Base-by-base conservation (phyloP, 2,797 vertebrate species). In the Podarcis siculus region DNA sequence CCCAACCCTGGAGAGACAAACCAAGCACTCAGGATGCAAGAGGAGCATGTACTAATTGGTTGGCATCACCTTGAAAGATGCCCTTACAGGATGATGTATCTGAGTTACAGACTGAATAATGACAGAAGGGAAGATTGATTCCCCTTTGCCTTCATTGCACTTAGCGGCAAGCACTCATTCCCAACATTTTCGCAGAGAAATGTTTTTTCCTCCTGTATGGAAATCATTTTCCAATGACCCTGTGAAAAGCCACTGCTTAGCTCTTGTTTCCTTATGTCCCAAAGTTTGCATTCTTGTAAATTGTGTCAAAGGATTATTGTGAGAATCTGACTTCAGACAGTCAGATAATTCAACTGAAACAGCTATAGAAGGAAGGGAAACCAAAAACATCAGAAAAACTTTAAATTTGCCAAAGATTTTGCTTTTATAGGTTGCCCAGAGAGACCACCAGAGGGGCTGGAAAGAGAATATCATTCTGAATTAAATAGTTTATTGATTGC, bases 281-380 rank as follows among this genome's bases (percentile, higher is more conserved):
- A 72, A 84, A 55, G 23, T 79, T 84, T 78, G 55, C 76, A 39
- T 79, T 72, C 45, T 84, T 72, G 45, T 55, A 64, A 79, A 79
- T 32, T 58, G 39, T 42, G 67, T 77, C 86, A 39, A 87, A 87
- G 45, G 86, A 21, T 84, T 88, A 79, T 79, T 72, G 49, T 49
- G 75, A 32, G 75, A 88, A 79, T 79, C 35, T 88, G 37, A 72
- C 87, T 84, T 79, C 67, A 88, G 82, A 76, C 87, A 64, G 61
- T 72, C 37, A 61, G n/a, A 64, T 37, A 71, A 77, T 83, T 83
- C 39, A 77, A 71, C 72, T 84, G 49, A 58, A 83, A 87, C 49
- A 72, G 66, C 19, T 66, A 64, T 64, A 66, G 49, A 64, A n/a
- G 76, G 32, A 55, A 42, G 21, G 30, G 61, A 83, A 39, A 37